These are phyloP conservation scores for Enteromius fasciolatus DNA, from an alignment of 2,797 vertebrate species.

Conservation along the genomic window DNA sequence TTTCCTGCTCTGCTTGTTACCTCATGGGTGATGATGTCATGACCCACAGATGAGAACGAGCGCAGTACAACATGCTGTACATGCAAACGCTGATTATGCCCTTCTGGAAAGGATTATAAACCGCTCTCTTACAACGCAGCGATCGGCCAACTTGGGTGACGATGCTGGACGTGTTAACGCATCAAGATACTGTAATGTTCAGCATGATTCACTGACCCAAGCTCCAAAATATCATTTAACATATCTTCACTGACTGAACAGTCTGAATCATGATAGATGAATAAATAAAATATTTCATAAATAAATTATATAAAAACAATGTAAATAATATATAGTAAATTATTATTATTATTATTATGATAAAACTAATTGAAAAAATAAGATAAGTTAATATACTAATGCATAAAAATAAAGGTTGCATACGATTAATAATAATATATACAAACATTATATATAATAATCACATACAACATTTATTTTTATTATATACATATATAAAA, in stretches of 20 bases:
- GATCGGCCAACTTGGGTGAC: neutral
- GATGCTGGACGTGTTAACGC: neutral
- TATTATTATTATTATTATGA: too few relatives aligned
- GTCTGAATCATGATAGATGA: neutral
- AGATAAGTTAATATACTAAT: too few relatives aligned
- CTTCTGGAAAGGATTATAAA: conserved; percentile 27
- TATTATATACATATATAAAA: too few relatives aligned
- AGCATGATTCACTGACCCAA: neutral
- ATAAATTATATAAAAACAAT: too few relatives aligned
- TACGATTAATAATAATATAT: too few relatives aligned
- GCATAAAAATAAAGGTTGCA: too few relatives aligned
- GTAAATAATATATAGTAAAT: too few relatives aligned
- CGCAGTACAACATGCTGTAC: conserved; percentile 11
- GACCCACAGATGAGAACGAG: conserved; percentile 40
- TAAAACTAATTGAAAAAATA: too few relatives aligned
- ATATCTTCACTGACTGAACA: neutral
- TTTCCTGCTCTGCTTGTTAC: conserved; percentile 55
- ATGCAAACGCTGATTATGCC: conserved; percentile 8
- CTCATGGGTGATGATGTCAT: conserved; percentile 60
- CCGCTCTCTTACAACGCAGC: neutral
- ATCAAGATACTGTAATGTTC: neutral
- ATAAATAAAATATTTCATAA: too few relatives aligned
- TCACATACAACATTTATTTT: too few relatives aligned
- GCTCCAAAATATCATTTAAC: too few relatives aligned
- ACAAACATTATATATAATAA: too few relatives aligned